Evolutionary conservation across 2,113 vertebrate genomes (phyloP).

Genomic region (Tenrec ecaudatus): DNA sequence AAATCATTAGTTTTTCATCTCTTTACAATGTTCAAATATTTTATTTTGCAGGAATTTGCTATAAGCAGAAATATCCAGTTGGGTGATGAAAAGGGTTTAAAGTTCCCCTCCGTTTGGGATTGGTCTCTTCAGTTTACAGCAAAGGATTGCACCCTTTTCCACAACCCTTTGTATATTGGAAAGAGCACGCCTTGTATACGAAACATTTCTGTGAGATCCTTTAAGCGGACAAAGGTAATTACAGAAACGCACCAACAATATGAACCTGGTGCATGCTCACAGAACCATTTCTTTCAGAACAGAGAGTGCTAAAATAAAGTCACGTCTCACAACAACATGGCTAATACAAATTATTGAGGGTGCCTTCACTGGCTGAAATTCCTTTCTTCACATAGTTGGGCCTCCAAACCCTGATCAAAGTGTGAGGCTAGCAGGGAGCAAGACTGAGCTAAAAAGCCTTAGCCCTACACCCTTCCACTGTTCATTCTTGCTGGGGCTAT

Average conservation of each 20-base stretch:
- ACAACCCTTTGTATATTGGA: slow-evolving; percentile 95
- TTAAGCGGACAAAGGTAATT: slow-evolving; percentile 94
- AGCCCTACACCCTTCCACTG: not conserved
- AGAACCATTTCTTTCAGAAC: not conserved
- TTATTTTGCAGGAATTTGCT: slow-evolving; percentile 93
- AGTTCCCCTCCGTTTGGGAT: slow-evolving; percentile 97
- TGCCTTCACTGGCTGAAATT: not conserved
- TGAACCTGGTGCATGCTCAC: not conserved
- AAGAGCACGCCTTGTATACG: slow-evolving; percentile 91
- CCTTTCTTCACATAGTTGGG: too few species aligned
- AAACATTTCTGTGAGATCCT: slow-evolving; percentile 91
- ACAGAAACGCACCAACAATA: fast-evolving
- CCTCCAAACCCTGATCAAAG: not conserved
- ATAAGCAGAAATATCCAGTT: slow-evolving; percentile 94
- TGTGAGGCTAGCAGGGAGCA: not conserved
- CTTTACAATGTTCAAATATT: slow-evolving; percentile 30
- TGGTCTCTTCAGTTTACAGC: slow-evolving; percentile 95
- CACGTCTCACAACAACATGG: not conserved
- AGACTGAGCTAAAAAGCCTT: not conserved
- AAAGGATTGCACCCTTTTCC: slow-evolving; percentile 95
- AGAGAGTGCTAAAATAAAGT: not conserved
- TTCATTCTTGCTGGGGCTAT: not conserved
- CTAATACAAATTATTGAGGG: not conserved
- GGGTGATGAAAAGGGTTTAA: slow-evolving; percentile 92
- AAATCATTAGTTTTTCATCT: not conserved